Base-by-base conservation (phyloP, 2,113 vertebrate species). In the Rhea americana region DNA sequence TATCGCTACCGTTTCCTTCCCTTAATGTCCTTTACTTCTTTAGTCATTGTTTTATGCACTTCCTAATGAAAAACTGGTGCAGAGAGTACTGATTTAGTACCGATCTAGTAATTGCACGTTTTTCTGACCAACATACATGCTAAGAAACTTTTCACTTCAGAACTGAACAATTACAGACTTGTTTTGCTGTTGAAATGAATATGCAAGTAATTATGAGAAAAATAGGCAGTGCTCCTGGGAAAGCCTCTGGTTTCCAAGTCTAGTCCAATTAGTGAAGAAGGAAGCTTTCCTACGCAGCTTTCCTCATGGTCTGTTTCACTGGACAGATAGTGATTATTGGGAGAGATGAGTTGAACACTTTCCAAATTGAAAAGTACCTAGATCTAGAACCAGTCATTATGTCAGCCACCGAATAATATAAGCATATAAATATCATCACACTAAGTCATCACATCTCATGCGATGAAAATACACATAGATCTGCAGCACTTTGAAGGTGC, bases 121-220 rank as follows among this genome's bases (percentile, higher is more conserved):
- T 72, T 91, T 86, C 83, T 76, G 80, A 82, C 77, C 0, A 8
- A 93, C 22, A 28, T 25, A 65, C 18, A 6, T 22, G 53, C 48
- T 70, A 75, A 78, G 47, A 68, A 96, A 77, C 82, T 93, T 94
- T 93, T 93, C 2, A n/a, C 90, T 94, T 84, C 82, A 86, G 76
- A 83, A 68, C 74, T 11, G 73, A 94, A 86, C 95, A 96, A 62
- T 90, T 91, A 88, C 6, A 90, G 81, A 39, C 77, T 95, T 94
- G 88, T 91, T 94, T 93, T 94, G 66, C 62, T 84, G 70, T 84
- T 85, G 85, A 93, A 90, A 20, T 93, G 82, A 95, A 93, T 91
- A 95, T 94, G 58, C 80, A 91, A 93, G 94, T 93, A 90, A 93
- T 94, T 93, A 91, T 66, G 83, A 93, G 80, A 84, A 86, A 96